Evolutionary conservation across 2,888 invertebrate species (phyloP), one percentile per base, ranked within the genome.

Genomic region (Aromia moschata): DNA sequence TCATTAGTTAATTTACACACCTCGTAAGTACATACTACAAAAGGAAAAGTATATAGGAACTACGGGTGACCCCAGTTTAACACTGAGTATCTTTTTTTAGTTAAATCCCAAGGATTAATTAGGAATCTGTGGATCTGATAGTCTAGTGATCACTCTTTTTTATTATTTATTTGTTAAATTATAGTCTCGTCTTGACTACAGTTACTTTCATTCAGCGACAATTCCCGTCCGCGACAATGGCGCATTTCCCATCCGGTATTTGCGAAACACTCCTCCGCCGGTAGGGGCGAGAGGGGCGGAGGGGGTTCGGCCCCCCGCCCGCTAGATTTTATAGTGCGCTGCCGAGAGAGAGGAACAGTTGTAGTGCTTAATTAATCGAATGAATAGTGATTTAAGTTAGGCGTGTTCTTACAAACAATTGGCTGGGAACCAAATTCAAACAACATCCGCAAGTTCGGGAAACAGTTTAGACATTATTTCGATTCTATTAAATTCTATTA

Each of bases 401-500:
- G 70, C 74, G 70, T 76, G 75, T 75, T 77, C 77, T 75, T 76
- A 76, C 76, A 74, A 77, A 79, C 79, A 79, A 79, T 79, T 79
- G 78, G 78, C 78, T 73, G 72, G 72, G 76, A 74, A 79, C 78
- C 78, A 78, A 79, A 78, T 79, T 77, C 77, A 74, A 76, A 75
- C 77, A 77, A 76, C 75, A 77, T 76, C 74, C 72, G 64, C 75
- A 71, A 77, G 75, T 77, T 78, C 74, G 72, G 70, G 72, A 71
- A 73, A 69, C 72, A 68, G 70, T 72, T 72, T 68, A 74, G 74
- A 71, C 74, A 72, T 76, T 76, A 77, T 76, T 77, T 76, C 77
- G 77, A 75, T 78, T 79, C 77, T 79, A 79, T 79, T 79, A 79
- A 77, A 78, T 78, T 79, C 77, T 76, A 77, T 79, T 79, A 78